phyloP scores from a whole-genome alignment of 2,888 invertebrate genomes.

The Caenorhabditis macrosperma region DNA sequence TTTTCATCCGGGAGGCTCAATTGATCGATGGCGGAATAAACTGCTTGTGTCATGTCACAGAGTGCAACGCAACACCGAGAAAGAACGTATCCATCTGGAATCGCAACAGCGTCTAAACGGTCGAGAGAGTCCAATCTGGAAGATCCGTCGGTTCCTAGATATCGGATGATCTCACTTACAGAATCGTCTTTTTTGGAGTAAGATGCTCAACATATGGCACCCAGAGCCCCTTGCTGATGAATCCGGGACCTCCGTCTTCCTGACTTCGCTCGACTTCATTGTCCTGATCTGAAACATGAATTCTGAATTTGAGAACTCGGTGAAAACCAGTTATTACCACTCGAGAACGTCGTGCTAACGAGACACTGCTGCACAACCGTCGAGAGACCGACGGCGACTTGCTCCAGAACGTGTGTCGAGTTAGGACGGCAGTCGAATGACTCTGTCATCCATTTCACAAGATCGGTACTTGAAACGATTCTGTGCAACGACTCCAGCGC shows the following conservation, averaged over 20 bases:
- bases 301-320: background rate
- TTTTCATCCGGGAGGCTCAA: slow-evolving; percentile 50
- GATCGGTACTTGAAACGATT: slow-evolving; percentile 83
- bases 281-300: slow-evolving; percentile 44
- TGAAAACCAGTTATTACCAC: slow-evolving; percentile 25
- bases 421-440: slow-evolving; percentile 94
- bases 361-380: slow-evolving; percentile 92
- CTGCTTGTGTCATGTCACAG: slow-evolving; percentile 59
- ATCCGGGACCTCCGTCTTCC: slow-evolving; percentile 66
- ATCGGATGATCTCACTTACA: slow-evolving; percentile 47
- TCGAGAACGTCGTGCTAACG: slow-evolving; percentile 57
- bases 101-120: slow-evolving; percentile 92
- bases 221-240: slow-evolving; percentile 62
- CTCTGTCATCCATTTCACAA: slow-evolving; percentile 88
- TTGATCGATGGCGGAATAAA: slow-evolving; percentile 60
- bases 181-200: slow-evolving; percentile 64
- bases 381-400: slow-evolving; percentile 94
- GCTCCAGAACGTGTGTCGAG: slow-evolving; percentile 86
- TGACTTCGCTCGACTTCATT: slow-evolving; percentile 63
- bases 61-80: slow-evolving; percentile 84
- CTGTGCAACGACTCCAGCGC: slow-evolving; percentile 96
- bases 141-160: background rate
- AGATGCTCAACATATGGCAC: slow-evolving; percentile 67
- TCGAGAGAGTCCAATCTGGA: slow-evolving; percentile 94
- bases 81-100: slow-evolving; percentile 97